These are phyloP conservation scores for Clunio marinus DNA, from an alignment of 2,888 invertebrate genomes.

Conservation along the genomic window DNA sequence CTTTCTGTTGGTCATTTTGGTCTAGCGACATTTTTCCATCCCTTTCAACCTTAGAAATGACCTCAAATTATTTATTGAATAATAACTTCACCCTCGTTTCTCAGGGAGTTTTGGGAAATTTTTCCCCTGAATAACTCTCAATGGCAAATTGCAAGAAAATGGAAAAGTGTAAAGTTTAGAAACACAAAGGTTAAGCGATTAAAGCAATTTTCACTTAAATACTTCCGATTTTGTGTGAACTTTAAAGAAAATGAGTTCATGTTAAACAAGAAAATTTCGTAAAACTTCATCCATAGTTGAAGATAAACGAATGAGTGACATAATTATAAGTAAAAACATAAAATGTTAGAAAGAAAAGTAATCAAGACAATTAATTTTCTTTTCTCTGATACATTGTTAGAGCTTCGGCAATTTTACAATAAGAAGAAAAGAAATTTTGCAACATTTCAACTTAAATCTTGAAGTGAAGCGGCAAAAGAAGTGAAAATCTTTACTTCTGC, in stretches of 20 bases:
- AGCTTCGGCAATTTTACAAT: too few relatives aligned
- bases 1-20: constrained; percentile 27
- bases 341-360: neutral
- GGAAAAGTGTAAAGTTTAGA: too few relatives aligned
- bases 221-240: neutral
- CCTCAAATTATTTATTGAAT: constrained; percentile 36
- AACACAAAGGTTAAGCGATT: constrained; percentile 3
- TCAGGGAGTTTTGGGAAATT: neutral
- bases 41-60: constrained; percentile 22
- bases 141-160: neutral
- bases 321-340: neutral
- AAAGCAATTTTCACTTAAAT: constrained; percentile 7
- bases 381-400: too few relatives aligned
- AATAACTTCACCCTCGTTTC: constrained; percentile 33
- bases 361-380: constrained; percentile 27
- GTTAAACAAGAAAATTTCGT: too few relatives aligned
- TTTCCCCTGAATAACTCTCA: neutral
- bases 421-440: neutral
- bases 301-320: too few relatives aligned
- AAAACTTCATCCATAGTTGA: too few relatives aligned
- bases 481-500: neutral
- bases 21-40: neutral
- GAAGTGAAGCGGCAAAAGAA: neutral
- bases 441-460: neutral
- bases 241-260: constrained; percentile 10